Base-by-base conservation (phyloP, 2,888 invertebrate species). In the Patella ulyssiponensis region DNA sequence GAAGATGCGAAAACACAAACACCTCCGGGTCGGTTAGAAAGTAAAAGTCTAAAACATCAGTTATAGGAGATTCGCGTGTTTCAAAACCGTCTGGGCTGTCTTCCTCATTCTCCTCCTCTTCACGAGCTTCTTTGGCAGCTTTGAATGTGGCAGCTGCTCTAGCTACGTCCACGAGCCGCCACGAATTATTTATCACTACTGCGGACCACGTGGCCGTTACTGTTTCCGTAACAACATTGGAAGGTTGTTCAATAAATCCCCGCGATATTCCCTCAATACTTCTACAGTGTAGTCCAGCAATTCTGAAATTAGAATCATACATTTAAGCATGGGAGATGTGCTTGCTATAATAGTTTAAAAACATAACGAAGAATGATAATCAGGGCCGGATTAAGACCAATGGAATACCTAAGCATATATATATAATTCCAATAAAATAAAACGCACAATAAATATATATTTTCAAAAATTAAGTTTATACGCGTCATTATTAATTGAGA, bases 1-100 rank as follows among this genome's bases (percentile, higher is more conserved):
- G 88, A n/a, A 85, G 85, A 75, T 86, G 86, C 11, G 85, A 85
- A 77, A 84, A 85, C 51, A 88, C 84, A 69, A 87, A 84, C 54
- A 84, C 80, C 76, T 86, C 85, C 11, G 88, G 88, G 54, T 84
- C 85, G 12, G 87, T 85, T n/a, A 87, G 74, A 75, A 87, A 87
- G 78, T 86, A 87, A 54, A 85, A 87, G 73, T 87, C 84, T 54
- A 78, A 69, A 56, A 81, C 72, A 17, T 72, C 56, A 71, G 69
- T 17, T n/a, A 51, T 20, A 54, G 54, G 27, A 2, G 78, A 73
- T 14, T 64, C 23, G 2, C 23, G 20, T 20, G 12, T 64, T 20
- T 23, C 64, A 64, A 64, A 64, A 3, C 20, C 20, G 20, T 64
- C 23, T 2, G 64, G 14, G 9, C 64, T 64, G 64, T 23, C 23